A percentile compares a stretch with the other conserved stretches of the same genome.
phyloP scores from a whole-genome alignment of 2,888 invertebrate genomes.

The Melikaiella ostensackeni region DNA sequence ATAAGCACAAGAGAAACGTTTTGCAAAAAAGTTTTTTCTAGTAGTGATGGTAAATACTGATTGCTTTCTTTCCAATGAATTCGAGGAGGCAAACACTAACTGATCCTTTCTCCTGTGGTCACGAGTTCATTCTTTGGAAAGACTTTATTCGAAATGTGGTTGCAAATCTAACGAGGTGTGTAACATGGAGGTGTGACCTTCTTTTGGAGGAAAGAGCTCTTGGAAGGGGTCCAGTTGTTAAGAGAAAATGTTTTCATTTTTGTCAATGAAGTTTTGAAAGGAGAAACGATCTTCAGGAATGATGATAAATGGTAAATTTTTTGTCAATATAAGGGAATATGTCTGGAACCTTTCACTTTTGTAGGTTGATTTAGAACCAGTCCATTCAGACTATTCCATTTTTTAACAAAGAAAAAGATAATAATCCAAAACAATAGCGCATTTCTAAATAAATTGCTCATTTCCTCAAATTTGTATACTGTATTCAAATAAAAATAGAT shows the following conservation, averaged over 20 bases:
- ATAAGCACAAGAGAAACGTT: conserved; percentile 7
- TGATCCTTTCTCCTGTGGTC: not conserved
- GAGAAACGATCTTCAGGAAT: not conserved
- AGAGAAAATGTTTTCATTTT: not conserved
- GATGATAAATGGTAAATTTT: not conserved
- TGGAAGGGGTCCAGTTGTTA: not conserved
- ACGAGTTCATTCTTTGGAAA: conserved; percentile 20
- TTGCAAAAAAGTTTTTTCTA: not conserved
- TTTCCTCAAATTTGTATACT: too few species aligned
- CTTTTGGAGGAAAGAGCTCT: not conserved
- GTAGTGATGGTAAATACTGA: conserved; percentile 12
- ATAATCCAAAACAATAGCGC: too few species aligned
- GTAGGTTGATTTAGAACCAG: too few species aligned
- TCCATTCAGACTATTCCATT: too few species aligned
- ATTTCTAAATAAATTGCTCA: too few species aligned
- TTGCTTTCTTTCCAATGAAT: conserved; percentile 26
- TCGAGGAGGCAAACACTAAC: conserved; percentile 12
- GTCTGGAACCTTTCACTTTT: too few species aligned
- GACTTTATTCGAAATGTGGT: conserved; percentile 7
- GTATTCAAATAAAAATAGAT: too few species aligned
- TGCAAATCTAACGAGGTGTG: conserved; percentile 35
- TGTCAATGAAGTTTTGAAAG: not conserved
- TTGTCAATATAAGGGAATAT: too few species aligned
- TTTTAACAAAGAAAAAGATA: too few species aligned
- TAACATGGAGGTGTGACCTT: conserved; percentile 15